Percentiles rank a stretch among this genome's conserved stretches.
phyloP scores from a whole-genome alignment of 2,888 invertebrate species.

The Napeogenes sylphis region DNA sequence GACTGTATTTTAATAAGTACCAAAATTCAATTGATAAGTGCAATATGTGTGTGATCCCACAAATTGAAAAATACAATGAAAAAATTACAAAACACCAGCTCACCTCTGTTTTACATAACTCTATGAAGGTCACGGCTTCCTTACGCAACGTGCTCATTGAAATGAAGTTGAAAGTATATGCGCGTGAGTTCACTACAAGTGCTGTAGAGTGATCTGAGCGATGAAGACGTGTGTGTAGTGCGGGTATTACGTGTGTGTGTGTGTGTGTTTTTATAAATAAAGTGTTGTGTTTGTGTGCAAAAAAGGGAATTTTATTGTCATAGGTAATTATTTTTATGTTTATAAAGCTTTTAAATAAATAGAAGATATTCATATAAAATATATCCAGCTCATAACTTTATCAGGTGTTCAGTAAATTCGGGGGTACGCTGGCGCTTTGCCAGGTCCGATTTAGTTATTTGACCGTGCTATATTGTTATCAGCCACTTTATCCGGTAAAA shows the following conservation, averaged over 20 bases:
- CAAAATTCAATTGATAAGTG: no score
- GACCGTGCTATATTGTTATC: conserved; percentile 7
- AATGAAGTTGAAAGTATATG: conserved; percentile 31
- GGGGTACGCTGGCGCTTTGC: background rate
- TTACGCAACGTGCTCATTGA: conserved; percentile 22
- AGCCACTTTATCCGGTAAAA: conserved; percentile 6
- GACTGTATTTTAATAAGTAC: no score
- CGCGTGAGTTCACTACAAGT: conserved; percentile 19
- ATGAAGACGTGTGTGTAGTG: conserved; percentile 20
- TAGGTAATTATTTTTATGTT: no score
- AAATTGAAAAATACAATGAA: no score
- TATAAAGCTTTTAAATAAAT: no score
- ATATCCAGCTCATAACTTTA: background rate
- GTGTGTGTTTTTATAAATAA: background rate
- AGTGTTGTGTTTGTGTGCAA: background rate
- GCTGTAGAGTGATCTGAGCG: conserved; percentile 22
- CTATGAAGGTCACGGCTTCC: conserved; percentile 26
- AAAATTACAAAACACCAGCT: no score
- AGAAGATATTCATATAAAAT: background rate
- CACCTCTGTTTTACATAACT: conserved; percentile 20
- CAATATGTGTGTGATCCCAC: no score
- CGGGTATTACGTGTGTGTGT: conserved; percentile 8
- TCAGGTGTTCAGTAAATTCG: conserved; percentile 6
- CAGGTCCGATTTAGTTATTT: conserved; percentile 5
- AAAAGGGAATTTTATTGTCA: no score